A percentile compares a stretch with the other conserved stretches of the same genome.
Evolutionary conservation across 2,888 invertebrate genomes (phyloP).

Genomic region (Pelosia muscerda): DNA sequence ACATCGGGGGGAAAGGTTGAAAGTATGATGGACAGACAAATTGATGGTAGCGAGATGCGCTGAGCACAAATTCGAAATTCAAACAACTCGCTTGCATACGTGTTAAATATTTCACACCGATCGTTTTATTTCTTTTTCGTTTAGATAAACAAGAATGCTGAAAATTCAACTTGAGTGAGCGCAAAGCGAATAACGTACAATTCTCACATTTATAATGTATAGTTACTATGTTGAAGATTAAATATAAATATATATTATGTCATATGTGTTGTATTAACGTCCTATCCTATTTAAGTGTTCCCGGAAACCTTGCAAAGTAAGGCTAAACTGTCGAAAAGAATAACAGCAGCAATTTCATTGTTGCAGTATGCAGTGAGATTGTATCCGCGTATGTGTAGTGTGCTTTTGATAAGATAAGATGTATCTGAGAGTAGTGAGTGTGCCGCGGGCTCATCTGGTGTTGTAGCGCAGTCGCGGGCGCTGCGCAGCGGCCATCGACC

Average conservation of each 20-base stretch:
- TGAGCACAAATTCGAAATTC: constrained; percentile 64
- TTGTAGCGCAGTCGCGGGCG: constrained; percentile 48
- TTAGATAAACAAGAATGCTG: constrained; percentile 39
- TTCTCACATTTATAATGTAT: not conserved
- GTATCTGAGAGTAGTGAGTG: constrained; percentile 26
- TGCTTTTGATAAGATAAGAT: constrained; percentile 47
- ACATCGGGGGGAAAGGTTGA: constrained; percentile 49
- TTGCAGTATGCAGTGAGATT: constrained; percentile 33
- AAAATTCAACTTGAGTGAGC: constrained; percentile 31
- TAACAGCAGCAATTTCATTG: constrained; percentile 36
- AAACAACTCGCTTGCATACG: constrained; percentile 61
- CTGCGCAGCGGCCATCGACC: constrained; percentile 79
- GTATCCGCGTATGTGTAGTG: constrained; percentile 35
- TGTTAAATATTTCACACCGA: constrained; percentile 62
- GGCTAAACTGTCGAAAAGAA: constrained; percentile 31
- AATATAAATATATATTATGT: not conserved
- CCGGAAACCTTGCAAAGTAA: constrained; percentile 28
- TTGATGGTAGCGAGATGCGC: constrained; percentile 54
- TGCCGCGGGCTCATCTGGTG: constrained; percentile 36
- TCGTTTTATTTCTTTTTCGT: constrained; percentile 48
- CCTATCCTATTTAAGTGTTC: not conserved
- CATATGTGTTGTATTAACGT: not conserved
- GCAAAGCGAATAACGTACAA: not conserved
- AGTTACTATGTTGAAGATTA: not conserved
- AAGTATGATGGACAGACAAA: constrained; percentile 49